Evolutionary conservation across 2,888 invertebrate species (phyloP).

Genomic region (Tillus elongatus): DNA sequence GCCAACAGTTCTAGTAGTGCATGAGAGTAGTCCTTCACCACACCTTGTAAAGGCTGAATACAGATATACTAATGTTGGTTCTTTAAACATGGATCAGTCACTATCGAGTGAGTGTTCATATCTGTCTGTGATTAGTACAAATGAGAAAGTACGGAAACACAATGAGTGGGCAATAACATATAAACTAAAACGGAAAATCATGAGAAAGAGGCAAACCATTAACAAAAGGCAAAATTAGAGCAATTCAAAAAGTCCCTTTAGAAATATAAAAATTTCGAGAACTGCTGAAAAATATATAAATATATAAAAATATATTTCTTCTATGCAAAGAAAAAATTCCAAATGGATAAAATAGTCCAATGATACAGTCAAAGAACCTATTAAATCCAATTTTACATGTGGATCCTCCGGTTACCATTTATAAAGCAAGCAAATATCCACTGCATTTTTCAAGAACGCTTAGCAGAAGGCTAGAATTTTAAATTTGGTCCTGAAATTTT

Average conservation of each 20-base stretch:
- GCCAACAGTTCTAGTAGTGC: constrained; percentile 3
- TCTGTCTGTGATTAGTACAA: neutral
- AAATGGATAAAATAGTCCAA: constrained; percentile 8
- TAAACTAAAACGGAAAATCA: constrained; percentile 1
- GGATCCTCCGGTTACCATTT: constrained; percentile 14
- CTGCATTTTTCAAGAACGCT: constrained; percentile 14
- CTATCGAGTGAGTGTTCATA: neutral
- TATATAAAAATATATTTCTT: constrained; percentile 8
- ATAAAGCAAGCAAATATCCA: constrained; percentile 12
- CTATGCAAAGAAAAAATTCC: constrained; percentile 6
- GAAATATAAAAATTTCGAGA: neutral
- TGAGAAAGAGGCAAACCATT: constrained; percentile 5
- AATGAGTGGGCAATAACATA: neutral
- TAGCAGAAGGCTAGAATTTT: constrained; percentile 6
- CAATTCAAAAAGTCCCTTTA: neutral
- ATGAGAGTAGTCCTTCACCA: constrained; percentile 2
- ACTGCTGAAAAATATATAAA: constrained; percentile 6
- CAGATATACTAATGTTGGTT: constrained; percentile 2
- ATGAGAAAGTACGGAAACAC: constrained; percentile 3
- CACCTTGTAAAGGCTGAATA: neutral
- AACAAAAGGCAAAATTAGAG: constrained; percentile 3
- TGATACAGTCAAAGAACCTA: constrained; percentile 22
- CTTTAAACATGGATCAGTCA: constrained; percentile 1
- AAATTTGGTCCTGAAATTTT: constrained; percentile 9
- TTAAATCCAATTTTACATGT: constrained; percentile 13